Evolutionary conservation across 1,140 invertebrate genomes (phyloP).

Genomic region (Drosophila azteca): DNA sequence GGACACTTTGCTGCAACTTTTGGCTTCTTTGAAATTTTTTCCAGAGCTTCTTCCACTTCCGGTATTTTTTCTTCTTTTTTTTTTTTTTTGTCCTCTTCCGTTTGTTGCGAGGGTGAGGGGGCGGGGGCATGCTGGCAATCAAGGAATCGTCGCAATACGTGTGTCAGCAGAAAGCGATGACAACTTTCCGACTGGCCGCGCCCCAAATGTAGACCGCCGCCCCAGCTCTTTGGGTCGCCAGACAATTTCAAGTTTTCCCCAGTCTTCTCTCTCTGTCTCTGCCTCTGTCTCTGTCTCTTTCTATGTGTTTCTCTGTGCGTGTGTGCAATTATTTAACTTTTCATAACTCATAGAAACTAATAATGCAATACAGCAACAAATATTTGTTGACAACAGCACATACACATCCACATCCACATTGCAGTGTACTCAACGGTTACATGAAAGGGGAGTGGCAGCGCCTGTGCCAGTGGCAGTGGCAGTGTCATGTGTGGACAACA

Average conservation of each 20-base stretch:
- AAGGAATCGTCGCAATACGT: slow-evolving; percentile 51
- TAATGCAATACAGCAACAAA: slow-evolving; percentile 73
- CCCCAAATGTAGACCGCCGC: neutral
- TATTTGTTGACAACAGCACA: slow-evolving; percentile 70
- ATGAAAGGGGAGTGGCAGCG: neutral
- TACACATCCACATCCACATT: slow-evolving; percentile 4
- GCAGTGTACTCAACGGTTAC: slow-evolving; percentile 33
- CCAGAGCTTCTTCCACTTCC: too few relatives aligned
- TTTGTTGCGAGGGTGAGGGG: neutral
- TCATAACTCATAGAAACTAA: slow-evolving; percentile 75
- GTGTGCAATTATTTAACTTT: slow-evolving; percentile 75
- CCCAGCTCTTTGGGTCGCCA: neutral
- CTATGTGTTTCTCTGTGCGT: neutral
- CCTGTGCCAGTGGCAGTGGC: too few relatives aligned
- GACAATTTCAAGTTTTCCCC: slow-evolving; percentile 31
- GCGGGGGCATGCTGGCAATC: slow-evolving; percentile 48
- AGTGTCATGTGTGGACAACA: slow-evolving; percentile 38
- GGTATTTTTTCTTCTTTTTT: neutral
- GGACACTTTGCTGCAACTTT: slow-evolving; percentile 55
- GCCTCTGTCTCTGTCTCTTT: slow-evolving; percentile 2
- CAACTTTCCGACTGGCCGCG: neutral
- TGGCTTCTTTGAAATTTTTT: slow-evolving; percentile 34
- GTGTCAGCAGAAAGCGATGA: slow-evolving; percentile 59
- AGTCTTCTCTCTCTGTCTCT: neutral
- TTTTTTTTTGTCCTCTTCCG: neutral